These are phyloP conservation scores for Anisognathus igniventris DNA, from an alignment of 2,797 vertebrate species.

Conservation along the genomic window DNA sequence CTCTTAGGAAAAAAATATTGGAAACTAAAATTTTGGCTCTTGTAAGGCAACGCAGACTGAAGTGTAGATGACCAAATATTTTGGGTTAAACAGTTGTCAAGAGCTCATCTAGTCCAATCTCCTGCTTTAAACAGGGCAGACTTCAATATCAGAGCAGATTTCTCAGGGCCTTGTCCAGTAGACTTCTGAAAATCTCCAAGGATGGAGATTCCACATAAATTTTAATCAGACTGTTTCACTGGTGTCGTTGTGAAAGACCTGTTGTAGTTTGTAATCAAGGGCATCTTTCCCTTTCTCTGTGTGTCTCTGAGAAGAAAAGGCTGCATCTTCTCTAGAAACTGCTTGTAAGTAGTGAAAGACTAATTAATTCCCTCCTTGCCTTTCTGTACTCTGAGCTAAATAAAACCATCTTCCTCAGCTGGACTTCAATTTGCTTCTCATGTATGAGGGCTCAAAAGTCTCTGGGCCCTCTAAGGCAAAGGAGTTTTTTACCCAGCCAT, in stretches of 20 bases:
- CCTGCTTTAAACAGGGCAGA: neutral
- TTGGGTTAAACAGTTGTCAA: neutral
- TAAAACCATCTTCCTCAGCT: neutral
- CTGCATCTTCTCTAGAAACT: neutral
- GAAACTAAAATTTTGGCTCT: neutral
- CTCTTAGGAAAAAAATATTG: neutral
- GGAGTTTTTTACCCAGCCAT: neutral
- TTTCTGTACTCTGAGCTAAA: neutral
- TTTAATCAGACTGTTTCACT: neutral
- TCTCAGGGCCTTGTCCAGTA: neutral
- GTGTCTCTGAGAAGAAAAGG: neutral
- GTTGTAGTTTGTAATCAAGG: neutral
- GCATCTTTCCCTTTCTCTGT: neutral
- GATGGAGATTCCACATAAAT: neutral
- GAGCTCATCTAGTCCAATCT: neutral
- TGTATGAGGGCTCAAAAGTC: neutral
- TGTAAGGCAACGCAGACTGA: neutral
- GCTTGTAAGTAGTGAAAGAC: neutral
- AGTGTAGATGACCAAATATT: neutral
- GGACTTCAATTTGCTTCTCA: neutral
- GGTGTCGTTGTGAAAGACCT: neutral
- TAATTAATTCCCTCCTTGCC: neutral
- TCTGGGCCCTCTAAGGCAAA: neutral
- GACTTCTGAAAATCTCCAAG: neutral
- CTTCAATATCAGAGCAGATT: neutral